A percentile compares a stretch with the other conserved stretches of the same genome.
Conservation (phyloP, 2,113 vertebrate species). For the Hemichromis elongatus region DNA sequence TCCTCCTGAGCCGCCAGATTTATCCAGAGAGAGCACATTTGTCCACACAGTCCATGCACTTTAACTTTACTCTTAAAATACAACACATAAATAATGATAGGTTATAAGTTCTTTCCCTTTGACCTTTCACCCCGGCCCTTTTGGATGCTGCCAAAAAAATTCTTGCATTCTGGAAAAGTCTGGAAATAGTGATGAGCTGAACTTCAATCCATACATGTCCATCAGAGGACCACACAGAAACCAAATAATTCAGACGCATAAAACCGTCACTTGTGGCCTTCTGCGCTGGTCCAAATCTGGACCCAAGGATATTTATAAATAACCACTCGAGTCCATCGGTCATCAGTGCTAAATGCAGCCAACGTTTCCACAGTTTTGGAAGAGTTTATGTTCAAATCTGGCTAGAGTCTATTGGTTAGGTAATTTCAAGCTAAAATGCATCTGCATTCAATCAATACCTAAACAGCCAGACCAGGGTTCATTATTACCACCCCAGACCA, state of each 20-base stretch:
- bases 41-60: background rate
- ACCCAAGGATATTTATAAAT: background rate
- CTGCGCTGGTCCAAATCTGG: background rate
- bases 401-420: background rate
- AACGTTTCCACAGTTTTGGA: constrained; percentile 13
- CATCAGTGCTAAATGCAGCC: constrained; percentile 2
- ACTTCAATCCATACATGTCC: background rate
- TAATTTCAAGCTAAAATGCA: background rate
- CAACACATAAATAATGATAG: background rate
- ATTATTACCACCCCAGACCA: background rate
- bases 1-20: background rate
- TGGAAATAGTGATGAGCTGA: background rate
- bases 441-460: constrained; percentile 29
- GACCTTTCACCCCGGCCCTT: background rate
- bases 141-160: background rate
- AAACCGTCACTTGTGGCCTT: background rate
- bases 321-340: background rate
- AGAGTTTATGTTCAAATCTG: constrained; percentile 13
- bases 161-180: background rate
- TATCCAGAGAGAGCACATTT: background rate
- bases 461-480: background rate
- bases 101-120: background rate
- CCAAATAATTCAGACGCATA: background rate
- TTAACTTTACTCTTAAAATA: background rate
- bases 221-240: background rate